These are phyloP conservation scores for Scaptomyza pallida DNA, from an alignment of 1,140 invertebrate species.

Conservation along the genomic window DNA sequence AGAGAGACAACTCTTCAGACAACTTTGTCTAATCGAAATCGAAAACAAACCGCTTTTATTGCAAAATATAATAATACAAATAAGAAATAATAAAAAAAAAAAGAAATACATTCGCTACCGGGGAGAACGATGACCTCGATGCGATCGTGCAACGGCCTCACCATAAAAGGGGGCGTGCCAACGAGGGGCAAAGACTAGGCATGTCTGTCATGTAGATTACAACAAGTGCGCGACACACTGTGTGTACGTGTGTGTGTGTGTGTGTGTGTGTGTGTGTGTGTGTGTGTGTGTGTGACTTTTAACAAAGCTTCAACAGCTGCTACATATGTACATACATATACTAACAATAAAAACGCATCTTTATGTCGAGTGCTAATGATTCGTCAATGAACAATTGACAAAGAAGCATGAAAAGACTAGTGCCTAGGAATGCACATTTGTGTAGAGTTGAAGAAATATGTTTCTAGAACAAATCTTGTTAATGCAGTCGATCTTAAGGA, in stretches of 20 bases:
- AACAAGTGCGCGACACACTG: constrained; percentile 13
- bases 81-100: neutral
- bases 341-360: no score
- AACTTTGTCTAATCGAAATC: constrained; percentile 60
- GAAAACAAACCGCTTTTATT: constrained; percentile 41
- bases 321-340: neutral
- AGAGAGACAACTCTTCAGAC: neutral
- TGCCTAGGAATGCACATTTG: neutral
- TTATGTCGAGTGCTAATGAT: constrained; percentile 38
- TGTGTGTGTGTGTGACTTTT: neutral
- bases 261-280: no score
- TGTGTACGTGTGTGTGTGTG: no score
- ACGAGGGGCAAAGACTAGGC: neutral
- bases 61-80: neutral
- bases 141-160: constrained; percentile 41
- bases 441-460: no score
- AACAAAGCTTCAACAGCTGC: constrained; percentile 10
- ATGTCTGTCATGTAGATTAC: constrained; percentile 37
- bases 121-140: constrained; percentile 57
- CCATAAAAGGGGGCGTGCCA: neutral
- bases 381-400: neutral
- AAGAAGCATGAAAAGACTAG: neutral
- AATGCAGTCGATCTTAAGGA: no score
- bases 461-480: no score
- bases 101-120: neutral